Conservation (phyloP, 2,113 vertebrate species). For the Narcine bancroftii region DNA sequence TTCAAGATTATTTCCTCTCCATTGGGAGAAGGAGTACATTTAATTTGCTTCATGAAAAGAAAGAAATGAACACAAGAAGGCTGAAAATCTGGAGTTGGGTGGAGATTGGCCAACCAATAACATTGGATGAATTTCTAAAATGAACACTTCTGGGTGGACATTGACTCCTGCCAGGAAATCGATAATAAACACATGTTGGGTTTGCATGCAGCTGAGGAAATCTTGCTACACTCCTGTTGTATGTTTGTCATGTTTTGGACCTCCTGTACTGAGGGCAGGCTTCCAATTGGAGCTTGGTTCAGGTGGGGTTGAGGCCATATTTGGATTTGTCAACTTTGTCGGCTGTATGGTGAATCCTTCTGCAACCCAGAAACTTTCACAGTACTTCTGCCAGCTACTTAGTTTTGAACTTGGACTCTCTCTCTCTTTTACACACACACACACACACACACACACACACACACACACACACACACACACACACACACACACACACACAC, state of each 20-base stretch:
- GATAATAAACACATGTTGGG: background rate
- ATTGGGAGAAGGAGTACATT: background rate
- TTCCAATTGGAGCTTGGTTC: background rate
- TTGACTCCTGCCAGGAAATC: background rate
- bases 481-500: too few species aligned
- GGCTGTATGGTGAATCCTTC: too few species aligned
- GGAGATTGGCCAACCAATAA: background rate
- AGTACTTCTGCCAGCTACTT: too few species aligned
- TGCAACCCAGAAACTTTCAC: too few species aligned
- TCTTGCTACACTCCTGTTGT: background rate
- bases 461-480: too few species aligned
- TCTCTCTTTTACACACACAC: too few species aligned
- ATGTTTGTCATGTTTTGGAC: background rate
- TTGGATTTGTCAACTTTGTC: background rate
- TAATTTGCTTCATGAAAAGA: background rate
- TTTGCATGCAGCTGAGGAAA: background rate
- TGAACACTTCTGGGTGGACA: background rate
- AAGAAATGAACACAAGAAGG: background rate
- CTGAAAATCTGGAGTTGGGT: background rate
- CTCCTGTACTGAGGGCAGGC: background rate
- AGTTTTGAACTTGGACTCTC: too few species aligned
- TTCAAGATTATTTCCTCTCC: background rate
- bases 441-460: too few species aligned
- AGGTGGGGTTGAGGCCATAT: background rate
- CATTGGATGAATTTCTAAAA: background rate